Percentiles rank a stretch among this genome's conserved stretches.
Conservation (phyloP, 2,888 invertebrate genomes). For the Nymphalis polychloros region DNA sequence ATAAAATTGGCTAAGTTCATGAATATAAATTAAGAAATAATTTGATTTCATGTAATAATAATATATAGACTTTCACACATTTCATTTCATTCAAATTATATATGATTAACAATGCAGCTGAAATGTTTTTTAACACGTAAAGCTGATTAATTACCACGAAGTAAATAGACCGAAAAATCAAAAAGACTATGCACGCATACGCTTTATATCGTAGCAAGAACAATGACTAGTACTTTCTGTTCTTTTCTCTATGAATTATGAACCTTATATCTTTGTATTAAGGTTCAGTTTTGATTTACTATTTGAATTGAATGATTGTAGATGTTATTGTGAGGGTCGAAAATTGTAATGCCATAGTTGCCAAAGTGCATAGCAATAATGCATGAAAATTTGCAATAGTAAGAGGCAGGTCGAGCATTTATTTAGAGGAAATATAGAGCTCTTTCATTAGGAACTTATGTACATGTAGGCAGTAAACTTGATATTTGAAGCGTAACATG, state of each 20-base stretch:
- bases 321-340: conserved; percentile 31
- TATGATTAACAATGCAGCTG: conserved; percentile 11
- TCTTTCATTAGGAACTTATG: conserved; percentile 15
- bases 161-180: conserved; percentile 74
- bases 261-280: not conserved
- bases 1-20: no score
- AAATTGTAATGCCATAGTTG: conserved; percentile 37
- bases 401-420: conserved; percentile 24
- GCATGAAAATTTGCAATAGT: conserved; percentile 41
- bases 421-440: conserved; percentile 12
- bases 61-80: conserved; percentile 8
- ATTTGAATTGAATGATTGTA: conserved; percentile 15
- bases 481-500: conserved; percentile 22
- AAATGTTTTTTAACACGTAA: conserved; percentile 30
- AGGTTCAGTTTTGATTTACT: conserved; percentile 10
- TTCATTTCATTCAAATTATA: conserved; percentile 7
- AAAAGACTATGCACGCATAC: conserved; percentile 58
- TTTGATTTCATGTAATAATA: not conserved
- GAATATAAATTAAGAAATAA: no score
- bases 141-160: conserved; percentile 62
- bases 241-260: conserved; percentile 14
- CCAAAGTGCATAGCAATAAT: conserved; percentile 38
- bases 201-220: conserved; percentile 32
- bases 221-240: conserved; percentile 36
- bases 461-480: conserved; percentile 6